Evolutionary conservation across 2,113 vertebrate species (phyloP), one percentile per base, ranked within the genome.

Genomic region (Cyprinodon variegatus): DNA sequence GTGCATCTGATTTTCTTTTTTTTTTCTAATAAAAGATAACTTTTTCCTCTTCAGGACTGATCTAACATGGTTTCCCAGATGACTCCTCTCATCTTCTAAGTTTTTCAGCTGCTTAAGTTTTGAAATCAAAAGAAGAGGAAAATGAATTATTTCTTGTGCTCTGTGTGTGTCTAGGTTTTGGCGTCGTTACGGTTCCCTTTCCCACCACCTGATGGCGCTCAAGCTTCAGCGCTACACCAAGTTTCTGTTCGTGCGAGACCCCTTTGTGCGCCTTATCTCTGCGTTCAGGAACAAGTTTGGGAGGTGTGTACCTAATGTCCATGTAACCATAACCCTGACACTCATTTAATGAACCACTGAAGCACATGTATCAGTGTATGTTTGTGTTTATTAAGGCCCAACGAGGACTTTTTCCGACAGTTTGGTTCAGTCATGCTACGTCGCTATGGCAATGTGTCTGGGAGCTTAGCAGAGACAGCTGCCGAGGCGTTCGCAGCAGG

Each of bases 221-320:
- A 93, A 90, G 68, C 96, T 99, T 37, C 88, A 93, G 84, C 96
- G 94, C 39, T 99, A 99, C 94, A 98, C 96, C 3, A 99, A 99
- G 93, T 96, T 98, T 93, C 94, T 99, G 22, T 99, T 99, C 0
- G 94, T 99, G 0, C 94, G 97, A 0, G 97, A 99, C 74, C 98
- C 98, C 11, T 98, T 99, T n/a, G 96, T 98, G 70, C 94, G 97
- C 57, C 92, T 99, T 70, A 97, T 99, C 10, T 99, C 98, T 0
- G 98, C 98, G 0, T 99, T 98, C 89, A 95, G 96, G 73, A 96
- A 99, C 93, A 99, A 99, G 86, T 96, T 99, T 53, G 96, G 94
- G 73, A 90, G 83, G 91, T 93, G 70, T 68, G 79, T 85, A 59
- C 67, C 37, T 20, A 37, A 20, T 69, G 64, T 29, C 59, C 13